These are phyloP conservation scores for Samia ricini DNA, from an alignment of 1,140 invertebrate genomes.

Conservation along the genomic window DNA sequence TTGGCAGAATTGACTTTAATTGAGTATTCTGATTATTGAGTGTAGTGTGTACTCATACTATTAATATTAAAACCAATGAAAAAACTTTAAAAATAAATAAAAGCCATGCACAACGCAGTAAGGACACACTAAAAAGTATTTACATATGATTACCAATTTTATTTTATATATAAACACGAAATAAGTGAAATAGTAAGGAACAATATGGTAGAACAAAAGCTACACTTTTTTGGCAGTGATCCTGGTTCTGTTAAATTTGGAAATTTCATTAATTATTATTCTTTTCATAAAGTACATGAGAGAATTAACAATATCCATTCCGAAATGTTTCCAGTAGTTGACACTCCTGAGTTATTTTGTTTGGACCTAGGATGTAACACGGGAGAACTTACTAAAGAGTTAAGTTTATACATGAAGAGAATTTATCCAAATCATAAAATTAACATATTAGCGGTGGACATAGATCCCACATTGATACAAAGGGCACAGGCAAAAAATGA, in stretches of 20 bases:
- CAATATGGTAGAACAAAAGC: conserved; percentile 25
- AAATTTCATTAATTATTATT: conserved; percentile 93
- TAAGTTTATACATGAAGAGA: conserved; percentile 78
- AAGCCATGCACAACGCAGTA: too few species aligned
- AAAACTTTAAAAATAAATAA: too few species aligned
- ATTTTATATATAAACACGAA: too few species aligned
- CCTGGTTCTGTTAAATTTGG: conserved; percentile 87
- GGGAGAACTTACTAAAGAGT: conserved; percentile 82
- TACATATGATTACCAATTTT: too few species aligned
- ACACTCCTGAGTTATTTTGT: conserved; percentile 68
- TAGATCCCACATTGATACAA: conserved; percentile 84
- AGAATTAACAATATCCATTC: conserved; percentile 81
- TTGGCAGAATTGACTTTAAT: too few species aligned
- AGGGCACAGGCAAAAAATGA: conserved; percentile 79
- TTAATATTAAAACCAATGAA: too few species aligned
- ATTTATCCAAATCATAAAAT: conserved; percentile 63
- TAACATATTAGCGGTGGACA: conserved; percentile 84
- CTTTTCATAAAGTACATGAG: conserved; percentile 85
- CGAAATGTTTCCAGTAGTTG: conserved; percentile 77
- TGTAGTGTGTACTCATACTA: too few species aligned
- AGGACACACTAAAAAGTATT: too few species aligned
- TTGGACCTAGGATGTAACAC: conserved; percentile 90
- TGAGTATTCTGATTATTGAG: too few species aligned
- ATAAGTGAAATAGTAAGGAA: too few species aligned
- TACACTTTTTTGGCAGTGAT: conserved; percentile 74